A percentile compares a stretch with the other conserved stretches of the same genome.
These are phyloP conservation scores for Andrena bicolor DNA, from an alignment of 2,888 invertebrate species.

Conservation along the genomic window DNA sequence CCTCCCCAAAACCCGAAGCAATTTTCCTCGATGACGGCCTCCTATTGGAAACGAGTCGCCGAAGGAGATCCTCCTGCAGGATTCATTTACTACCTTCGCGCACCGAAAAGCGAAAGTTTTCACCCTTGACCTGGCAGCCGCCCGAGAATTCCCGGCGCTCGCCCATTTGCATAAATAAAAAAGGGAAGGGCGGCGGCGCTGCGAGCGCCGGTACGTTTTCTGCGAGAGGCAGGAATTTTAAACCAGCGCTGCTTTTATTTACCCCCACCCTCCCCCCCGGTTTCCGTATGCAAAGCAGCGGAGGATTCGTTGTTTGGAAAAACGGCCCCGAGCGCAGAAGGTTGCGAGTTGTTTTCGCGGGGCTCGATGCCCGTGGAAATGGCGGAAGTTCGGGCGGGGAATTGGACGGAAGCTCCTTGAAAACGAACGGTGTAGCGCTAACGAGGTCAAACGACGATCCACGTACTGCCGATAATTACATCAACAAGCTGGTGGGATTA, in stretches of 20 bases:
- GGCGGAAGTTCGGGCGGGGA: background rate
- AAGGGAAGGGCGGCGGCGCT: no score
- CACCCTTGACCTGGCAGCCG: conserved; percentile 32
- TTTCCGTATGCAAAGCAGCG: conserved; percentile 3
- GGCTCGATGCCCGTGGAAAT: no score
- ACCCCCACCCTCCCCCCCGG: background rate
- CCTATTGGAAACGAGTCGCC: no score
- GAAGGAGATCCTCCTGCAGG: background rate
- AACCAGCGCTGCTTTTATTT: background rate
- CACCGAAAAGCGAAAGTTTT: conserved; percentile 32
- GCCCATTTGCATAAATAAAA: conserved; percentile 18
- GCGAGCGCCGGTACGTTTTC: background rate
- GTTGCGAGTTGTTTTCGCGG: no score
- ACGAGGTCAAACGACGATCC: conserved; percentile 50
- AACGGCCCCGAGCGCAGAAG: background rate
- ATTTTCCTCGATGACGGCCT: background rate
- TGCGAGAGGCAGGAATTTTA: background rate
- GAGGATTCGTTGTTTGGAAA: conserved; percentile 4
- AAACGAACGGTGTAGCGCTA: conserved; percentile 27
- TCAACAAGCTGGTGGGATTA: conserved; percentile 60
- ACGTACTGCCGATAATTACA: conserved; percentile 52
- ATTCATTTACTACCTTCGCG: background rate
- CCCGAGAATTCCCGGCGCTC: background rate
- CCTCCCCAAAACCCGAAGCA: background rate
- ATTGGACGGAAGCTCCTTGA: conserved; percentile 33